phyloP scores from a whole-genome alignment of 2,888 invertebrate genomes.

The Polyommatus icarus region DNA sequence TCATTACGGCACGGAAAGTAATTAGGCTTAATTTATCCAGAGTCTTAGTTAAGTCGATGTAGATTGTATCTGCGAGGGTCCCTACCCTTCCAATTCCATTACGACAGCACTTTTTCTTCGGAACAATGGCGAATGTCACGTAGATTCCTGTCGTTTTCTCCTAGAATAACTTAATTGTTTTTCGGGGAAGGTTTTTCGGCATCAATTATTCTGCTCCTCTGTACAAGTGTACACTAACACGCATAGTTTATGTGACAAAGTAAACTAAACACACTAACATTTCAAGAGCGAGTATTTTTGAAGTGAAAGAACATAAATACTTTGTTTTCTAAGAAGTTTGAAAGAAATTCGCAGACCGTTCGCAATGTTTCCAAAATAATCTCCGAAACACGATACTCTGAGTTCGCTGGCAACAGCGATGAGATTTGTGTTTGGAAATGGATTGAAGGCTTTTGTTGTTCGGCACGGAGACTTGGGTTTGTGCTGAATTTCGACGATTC shows the following conservation, averaged over 20 bases:
- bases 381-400: conserved; percentile 61
- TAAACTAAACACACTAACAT: not conserved
- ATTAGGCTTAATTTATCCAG: conserved; percentile 60
- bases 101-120: conserved; percentile 53
- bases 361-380: conserved; percentile 51
- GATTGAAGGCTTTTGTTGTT: conserved; percentile 65
- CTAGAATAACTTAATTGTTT: conserved; percentile 42
- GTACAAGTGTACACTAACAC: not conserved
- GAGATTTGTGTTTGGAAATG: conserved; percentile 69
- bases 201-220: conserved; percentile 14
- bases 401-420: conserved; percentile 55
- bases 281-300: not conserved
- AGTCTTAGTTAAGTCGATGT: conserved; percentile 44
- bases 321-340: not conserved
- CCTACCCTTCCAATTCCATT: conserved; percentile 63
- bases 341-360: conserved; percentile 35
- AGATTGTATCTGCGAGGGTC: conserved; percentile 58
- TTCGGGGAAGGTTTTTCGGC: conserved; percentile 37
- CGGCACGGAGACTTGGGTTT: conserved; percentile 48
- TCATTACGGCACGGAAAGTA: conserved; percentile 45
- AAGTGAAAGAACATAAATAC: not conserved
- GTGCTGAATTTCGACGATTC: conserved; percentile 11
- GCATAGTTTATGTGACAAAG: not conserved
- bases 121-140: conserved; percentile 46
- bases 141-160: conserved; percentile 37